Percentiles rank a stretch among this genome's conserved stretches.
phyloP scores from a whole-genome alignment of 2,113 vertebrate species.

The Theristicus caerulescens region DNA sequence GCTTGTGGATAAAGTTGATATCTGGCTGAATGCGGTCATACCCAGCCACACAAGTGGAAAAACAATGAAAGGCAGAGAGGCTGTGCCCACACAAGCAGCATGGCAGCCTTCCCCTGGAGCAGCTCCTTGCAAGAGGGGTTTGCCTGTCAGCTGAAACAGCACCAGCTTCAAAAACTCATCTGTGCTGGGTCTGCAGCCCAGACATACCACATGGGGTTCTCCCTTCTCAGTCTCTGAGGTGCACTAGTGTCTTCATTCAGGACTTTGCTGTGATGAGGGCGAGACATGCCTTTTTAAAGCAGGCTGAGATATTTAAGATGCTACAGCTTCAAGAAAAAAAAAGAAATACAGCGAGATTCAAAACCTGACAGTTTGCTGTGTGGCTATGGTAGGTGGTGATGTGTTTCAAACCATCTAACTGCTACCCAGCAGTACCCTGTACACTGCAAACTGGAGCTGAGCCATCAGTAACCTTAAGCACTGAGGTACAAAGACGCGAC shows the following conservation, averaged over 20 bases:
- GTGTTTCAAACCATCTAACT: background rate
- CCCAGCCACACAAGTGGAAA: background rate
- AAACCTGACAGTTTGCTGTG: background rate
- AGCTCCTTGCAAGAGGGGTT: background rate
- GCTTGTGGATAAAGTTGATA: background rate
- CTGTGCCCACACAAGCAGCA: background rate
- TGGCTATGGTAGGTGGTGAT: background rate
- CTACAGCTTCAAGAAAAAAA: background rate
- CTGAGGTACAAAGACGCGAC: fast-evolving
- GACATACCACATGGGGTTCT: background rate
- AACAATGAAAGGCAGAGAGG: background rate
- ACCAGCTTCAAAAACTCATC: background rate
- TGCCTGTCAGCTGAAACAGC: background rate
- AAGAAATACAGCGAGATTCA: background rate
- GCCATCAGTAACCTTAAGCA: background rate
- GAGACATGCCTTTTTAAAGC: background rate
- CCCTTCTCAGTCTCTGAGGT: background rate
- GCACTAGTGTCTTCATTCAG: background rate
- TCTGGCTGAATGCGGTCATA: background rate
- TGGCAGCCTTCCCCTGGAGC: background rate
- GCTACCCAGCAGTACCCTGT: background rate
- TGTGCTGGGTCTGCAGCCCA: background rate
- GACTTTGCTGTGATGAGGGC: background rate
- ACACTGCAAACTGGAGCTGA: background rate
- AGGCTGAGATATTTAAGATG: background rate